These are phyloP conservation scores for Temnothorax curvispinosus DNA, from an alignment of 1,140 invertebrate species.

Conservation along the genomic window DNA sequence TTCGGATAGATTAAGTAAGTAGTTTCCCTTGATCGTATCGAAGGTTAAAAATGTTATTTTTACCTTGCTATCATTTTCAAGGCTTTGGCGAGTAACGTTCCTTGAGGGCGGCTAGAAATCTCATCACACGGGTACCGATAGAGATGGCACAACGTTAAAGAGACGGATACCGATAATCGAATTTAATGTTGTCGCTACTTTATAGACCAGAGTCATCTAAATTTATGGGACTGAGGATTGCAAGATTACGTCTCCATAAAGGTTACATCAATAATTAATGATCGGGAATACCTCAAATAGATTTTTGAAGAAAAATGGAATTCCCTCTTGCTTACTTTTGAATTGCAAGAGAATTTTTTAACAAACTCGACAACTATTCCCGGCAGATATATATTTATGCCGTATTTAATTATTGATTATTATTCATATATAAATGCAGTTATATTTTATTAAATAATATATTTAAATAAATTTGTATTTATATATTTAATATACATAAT, in stretches of 20 bases:
- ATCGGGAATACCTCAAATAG: not conserved
- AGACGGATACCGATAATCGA: not conserved
- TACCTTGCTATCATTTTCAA: slow-evolving; percentile 1
- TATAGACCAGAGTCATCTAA: not conserved
- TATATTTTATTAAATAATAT: not conserved
- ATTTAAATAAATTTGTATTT: not conserved
- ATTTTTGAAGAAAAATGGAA: slow-evolving; percentile 2
- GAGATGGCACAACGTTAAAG: not conserved
- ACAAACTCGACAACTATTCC: not conserved
- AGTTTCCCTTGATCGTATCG: slow-evolving; percentile 60
- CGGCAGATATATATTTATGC: not conserved
- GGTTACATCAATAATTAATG: slow-evolving; percentile 38
- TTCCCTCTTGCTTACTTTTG: not conserved
- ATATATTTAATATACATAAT: not conserved
- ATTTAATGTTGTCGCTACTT: not conserved
- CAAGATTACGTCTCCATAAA: not conserved
- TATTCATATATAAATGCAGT: not conserved
- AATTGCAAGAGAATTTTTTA: not conserved
- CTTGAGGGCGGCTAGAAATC: slow-evolving; percentile 19
- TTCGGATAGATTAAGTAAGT: slow-evolving; percentile 37
- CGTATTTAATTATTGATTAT: not conserved
- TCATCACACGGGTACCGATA: not conserved
- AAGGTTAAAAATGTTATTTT: slow-evolving; percentile 45
- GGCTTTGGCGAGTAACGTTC: not conserved
- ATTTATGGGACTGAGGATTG: slow-evolving; percentile 16